Evolutionary conservation across 2,888 invertebrate genomes (phyloP), one percentile per base, ranked within the genome.

Genomic region (Ichneumoninae sp.): DNA sequence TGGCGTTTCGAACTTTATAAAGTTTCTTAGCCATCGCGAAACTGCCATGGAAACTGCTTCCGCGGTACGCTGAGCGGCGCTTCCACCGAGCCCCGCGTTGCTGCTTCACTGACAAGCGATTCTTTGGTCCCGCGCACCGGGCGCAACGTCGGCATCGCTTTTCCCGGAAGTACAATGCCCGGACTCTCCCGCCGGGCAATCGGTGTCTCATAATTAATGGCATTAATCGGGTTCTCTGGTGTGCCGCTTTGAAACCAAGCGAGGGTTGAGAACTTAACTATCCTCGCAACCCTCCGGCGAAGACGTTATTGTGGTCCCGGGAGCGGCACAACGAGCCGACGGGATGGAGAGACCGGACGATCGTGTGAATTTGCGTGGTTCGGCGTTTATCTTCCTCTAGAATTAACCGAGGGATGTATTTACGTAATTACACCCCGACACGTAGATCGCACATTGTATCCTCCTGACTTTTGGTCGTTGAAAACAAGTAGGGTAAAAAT

Each of bases 161-260:
- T 85, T 86, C 83, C 83, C 83, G 71, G 68, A 76, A 82, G 85
- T 77, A 85, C 83, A 83, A 83, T 85, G 69, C 65, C 68, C 63
- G 80, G 66, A n/a, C 63, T 26, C 76, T 70, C 81, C 74, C 85
- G 81, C 77, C 75, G 74, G 83, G 83, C 84, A 87, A 86, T 86
- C 86, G 86, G 81, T 81, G 81, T 66, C 80, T 80, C 80, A 86
- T 87, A 85, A 86, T 87, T 87, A 86, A 87, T 87, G 85, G 79
- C 81, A 85, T 86, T 87, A 87, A 87, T 83, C 83, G 87, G 76
- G 78, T 86, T 78, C 75, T 81, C 71, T 69, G 65, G 69, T 76
- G 83, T 81, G 77, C 68, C 71, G 79, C 66, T 44, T 65, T 63
- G 52, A 65, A 83, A 47, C 66, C 78, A 50, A 47, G 36, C 40